Conservation (phyloP, 2,888 invertebrate species). For the Protula sp. region DNA sequence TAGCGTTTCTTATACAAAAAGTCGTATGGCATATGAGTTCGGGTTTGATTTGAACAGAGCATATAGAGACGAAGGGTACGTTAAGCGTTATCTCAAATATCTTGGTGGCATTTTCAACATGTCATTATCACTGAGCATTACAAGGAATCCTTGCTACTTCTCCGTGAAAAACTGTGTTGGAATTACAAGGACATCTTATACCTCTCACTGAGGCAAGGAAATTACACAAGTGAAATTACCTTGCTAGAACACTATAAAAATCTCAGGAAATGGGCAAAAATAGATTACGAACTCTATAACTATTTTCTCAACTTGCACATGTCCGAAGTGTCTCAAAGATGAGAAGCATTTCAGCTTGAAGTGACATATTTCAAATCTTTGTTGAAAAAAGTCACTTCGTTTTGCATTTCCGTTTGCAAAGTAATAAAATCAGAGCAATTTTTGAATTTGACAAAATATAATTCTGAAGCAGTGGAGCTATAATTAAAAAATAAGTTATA, state of each 20-base stretch:
- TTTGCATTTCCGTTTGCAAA: not conserved
- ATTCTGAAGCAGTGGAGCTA: no score
- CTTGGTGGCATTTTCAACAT: no score
- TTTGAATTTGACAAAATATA: no score
- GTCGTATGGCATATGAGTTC: not conserved
- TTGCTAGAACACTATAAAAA: not conserved
- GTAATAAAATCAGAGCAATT: no score
- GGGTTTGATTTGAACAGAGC: not conserved
- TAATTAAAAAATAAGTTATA: no score
- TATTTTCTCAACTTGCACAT: not conserved
- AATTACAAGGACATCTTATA: not conserved
- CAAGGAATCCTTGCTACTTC: not conserved
- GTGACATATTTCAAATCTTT: not conserved
- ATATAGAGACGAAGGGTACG: no score
- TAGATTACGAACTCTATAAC: not conserved
- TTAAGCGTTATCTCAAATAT: no score
- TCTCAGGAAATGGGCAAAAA: not conserved
- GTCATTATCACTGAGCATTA: not conserved
- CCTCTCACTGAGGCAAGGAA: not conserved
- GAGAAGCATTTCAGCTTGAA: not conserved
- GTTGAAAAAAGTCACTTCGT: not conserved
- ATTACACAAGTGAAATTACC: not conserved
- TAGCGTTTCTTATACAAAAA: not conserved
- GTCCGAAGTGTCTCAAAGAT: not conserved
- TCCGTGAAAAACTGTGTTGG: not conserved